Conservation (phyloP, 2,888 invertebrate species). For the Lissocephala sabroskyi region DNA sequence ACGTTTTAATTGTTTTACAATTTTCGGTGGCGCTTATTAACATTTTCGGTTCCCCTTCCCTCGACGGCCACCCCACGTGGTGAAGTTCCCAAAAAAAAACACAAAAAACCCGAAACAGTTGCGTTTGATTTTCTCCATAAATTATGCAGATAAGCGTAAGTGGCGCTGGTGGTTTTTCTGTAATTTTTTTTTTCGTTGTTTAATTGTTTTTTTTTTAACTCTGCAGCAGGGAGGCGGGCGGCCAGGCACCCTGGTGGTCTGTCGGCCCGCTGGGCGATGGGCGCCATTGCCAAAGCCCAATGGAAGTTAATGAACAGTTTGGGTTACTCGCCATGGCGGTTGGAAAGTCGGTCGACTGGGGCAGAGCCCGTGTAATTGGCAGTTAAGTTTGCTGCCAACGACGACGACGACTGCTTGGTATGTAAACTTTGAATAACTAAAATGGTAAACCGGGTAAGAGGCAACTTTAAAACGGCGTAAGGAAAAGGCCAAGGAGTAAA, state of each 20-base stretch:
- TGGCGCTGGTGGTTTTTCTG: slow-evolving; percentile 25
- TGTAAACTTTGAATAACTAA: too few relatives aligned
- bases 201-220: slow-evolving; percentile 46
- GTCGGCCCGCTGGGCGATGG: slow-evolving; percentile 13
- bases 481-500: too few relatives aligned
- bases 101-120: slow-evolving; percentile 20
- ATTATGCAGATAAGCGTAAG: slow-evolving; percentile 65
- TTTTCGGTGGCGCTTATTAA: slow-evolving; percentile 59
- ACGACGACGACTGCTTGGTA: neutral
- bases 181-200: slow-evolving; percentile 15
- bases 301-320: slow-evolving; percentile 38
- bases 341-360: too few relatives aligned
- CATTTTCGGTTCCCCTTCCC: slow-evolving; percentile 27
- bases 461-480: too few relatives aligned
- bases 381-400: slow-evolving; percentile 20
- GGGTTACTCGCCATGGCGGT: slow-evolving; percentile 6
- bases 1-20: slow-evolving; percentile 69
- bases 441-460: too few relatives aligned
- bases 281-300: slow-evolving; percentile 30
- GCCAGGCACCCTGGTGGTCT: neutral
- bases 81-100: slow-evolving; percentile 49
- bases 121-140: slow-evolving; percentile 61
- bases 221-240: neutral
- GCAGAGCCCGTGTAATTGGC: slow-evolving; percentile 30
- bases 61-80: slow-evolving; percentile 42